These are phyloP conservation scores for Danio aesculapii DNA, from an alignment of 2,797 vertebrate genomes.

Conservation along the genomic window DNA sequence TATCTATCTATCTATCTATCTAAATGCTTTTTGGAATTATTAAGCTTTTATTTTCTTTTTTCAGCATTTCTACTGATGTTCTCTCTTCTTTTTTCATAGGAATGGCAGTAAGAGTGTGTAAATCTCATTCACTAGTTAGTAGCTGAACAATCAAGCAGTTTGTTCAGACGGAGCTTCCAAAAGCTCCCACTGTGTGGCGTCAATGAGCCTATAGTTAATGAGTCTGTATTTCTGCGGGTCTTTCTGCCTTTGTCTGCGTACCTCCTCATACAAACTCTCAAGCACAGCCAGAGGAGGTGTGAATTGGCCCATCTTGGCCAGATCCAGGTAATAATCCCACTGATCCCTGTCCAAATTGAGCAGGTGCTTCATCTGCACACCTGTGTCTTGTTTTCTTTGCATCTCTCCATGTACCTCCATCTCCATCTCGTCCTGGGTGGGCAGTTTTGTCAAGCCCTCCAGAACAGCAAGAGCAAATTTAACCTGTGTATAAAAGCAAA, in stretches of 20 bases:
- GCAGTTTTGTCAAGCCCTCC: constrained; percentile 71
- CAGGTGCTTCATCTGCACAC: constrained; percentile 71
- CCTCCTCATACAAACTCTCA: constrained; percentile 74
- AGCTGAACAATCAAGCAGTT: constrained; percentile 30
- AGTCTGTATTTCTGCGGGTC: constrained; percentile 69
- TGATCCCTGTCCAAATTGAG: constrained; percentile 72
- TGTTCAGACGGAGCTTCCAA: constrained; percentile 27
- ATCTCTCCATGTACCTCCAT: constrained; percentile 58
- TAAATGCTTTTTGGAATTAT: neutral
- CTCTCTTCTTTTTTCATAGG: neutral
- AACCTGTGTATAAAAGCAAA: constrained; percentile 63
- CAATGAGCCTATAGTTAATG: constrained; percentile 73
- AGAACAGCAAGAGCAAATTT: constrained; percentile 76
- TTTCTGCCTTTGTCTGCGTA: constrained; percentile 60
- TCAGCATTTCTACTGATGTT: neutral
- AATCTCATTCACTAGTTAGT: neutral
- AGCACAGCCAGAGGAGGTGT: constrained; percentile 65
- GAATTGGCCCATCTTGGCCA: constrained; percentile 71
- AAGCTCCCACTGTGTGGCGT: constrained; percentile 70
- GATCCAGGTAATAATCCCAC: constrained; percentile 77
- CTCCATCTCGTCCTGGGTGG: constrained; percentile 73
- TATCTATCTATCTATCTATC: no score
- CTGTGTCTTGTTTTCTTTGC: constrained; percentile 55
- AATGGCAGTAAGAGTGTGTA: neutral
- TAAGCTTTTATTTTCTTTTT: neutral